phyloP scores from a whole-genome alignment of 2,113 vertebrate genomes.

The Mormoops blainvillei region DNA sequence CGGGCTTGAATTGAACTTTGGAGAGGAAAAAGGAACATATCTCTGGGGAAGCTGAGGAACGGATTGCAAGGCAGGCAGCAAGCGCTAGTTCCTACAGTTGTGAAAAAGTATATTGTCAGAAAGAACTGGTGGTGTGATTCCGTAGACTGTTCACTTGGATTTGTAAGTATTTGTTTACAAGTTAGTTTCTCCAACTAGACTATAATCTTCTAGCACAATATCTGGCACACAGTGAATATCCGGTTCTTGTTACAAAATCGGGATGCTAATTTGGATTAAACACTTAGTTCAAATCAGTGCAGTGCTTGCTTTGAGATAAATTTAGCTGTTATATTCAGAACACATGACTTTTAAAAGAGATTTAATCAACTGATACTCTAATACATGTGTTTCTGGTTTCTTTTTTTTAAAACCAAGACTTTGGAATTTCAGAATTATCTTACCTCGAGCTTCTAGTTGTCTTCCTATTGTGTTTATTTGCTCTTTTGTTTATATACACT shows the following conservation, averaged over 20 bases:
- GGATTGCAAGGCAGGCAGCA: background rate
- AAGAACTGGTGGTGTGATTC: background rate
- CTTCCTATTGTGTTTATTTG: conserved; percentile 2
- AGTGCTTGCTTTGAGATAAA: background rate
- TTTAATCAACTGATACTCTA: background rate
- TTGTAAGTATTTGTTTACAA: background rate
- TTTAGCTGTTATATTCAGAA: background rate
- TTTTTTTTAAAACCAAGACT: background rate
- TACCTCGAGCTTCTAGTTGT: background rate
- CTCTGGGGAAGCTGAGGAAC: background rate
- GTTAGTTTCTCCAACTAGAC: background rate
- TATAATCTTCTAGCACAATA: background rate
- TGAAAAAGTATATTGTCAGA: background rate
- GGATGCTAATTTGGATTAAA: background rate
- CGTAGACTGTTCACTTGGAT: background rate
- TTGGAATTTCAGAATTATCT: background rate
- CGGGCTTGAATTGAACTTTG: background rate
- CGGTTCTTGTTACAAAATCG: background rate
- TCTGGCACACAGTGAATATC: background rate
- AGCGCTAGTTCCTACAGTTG: background rate
- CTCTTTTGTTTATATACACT: background rate
- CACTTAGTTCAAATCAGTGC: background rate
- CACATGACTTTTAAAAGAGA: background rate
- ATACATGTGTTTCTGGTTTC: background rate
- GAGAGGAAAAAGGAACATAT: background rate